Evolutionary conservation across 2,888 invertebrate genomes (phyloP).

Genomic region (Drosophila koepferae): DNA sequence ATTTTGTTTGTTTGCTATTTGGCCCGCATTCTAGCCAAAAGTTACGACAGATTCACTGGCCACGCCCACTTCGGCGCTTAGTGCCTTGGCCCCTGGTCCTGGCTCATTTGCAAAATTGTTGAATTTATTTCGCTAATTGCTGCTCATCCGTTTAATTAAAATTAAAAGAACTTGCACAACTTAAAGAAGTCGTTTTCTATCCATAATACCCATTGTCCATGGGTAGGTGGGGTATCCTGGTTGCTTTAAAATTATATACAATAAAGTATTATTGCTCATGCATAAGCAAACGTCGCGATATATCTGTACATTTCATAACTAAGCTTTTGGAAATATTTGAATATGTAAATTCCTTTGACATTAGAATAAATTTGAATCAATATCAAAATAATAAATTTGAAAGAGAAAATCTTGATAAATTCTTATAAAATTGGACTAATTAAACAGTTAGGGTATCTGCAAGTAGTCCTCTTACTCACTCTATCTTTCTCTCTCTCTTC

Average conservation of each 20-base stretch:
- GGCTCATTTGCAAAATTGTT: slow-evolving; percentile 77
- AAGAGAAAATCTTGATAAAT: accelerated
- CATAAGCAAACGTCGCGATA: not conserved
- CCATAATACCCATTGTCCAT: not conserved
- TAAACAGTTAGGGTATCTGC: not conserved
- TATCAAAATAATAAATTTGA: too few species aligned
- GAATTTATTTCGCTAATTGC: slow-evolving; percentile 80
- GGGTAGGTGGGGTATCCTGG: not conserved
- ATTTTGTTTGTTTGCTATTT: slow-evolving; percentile 22
- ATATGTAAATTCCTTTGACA: not conserved
- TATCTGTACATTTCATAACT: not conserved
- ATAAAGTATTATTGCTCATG: too few species aligned
- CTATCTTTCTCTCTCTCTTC: too few species aligned
- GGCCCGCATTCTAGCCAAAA: slow-evolving; percentile 43
- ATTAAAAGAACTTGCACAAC: slow-evolving; percentile 68
- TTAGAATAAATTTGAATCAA: not conserved
- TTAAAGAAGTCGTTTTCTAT: slow-evolving; percentile 52
- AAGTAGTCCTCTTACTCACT: not conserved
- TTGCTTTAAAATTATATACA: not conserved
- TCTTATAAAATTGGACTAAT: not conserved
- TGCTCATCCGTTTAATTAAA: slow-evolving; percentile 80
- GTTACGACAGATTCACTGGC: slow-evolving; percentile 28
- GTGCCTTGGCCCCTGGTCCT: not conserved
- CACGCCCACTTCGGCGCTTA: slow-evolving; percentile 5
- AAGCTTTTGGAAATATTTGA: not conserved